These are phyloP conservation scores for Phocoena phocoena DNA, from an alignment of 2,113 vertebrate genomes.

Conservation along the genomic window DNA sequence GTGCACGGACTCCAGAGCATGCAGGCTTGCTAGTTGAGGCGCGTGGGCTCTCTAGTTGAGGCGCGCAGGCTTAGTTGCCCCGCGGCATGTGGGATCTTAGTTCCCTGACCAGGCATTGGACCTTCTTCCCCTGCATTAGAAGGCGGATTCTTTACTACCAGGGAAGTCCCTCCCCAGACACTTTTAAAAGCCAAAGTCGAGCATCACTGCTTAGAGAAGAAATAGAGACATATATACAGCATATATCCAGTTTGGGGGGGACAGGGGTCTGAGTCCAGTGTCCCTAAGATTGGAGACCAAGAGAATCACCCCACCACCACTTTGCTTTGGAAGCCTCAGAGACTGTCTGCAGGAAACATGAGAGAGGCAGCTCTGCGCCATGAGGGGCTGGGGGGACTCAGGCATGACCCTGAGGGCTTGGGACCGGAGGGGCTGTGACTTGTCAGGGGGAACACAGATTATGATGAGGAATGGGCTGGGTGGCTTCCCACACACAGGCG, in stretches of 20 bases:
- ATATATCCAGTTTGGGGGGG: not conserved
- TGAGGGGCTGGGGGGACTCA: not conserved
- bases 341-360: not conserved
- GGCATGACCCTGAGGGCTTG: not conserved
- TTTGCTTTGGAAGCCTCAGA: not conserved
- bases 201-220: not conserved
- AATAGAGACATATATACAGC: not conserved
- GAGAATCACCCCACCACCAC: not conserved
- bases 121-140: no score
- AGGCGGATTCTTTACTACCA: no score
- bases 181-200: not conserved
- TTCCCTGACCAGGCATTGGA: no score
- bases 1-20: no score
- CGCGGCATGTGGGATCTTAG: no score
- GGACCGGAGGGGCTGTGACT: not conserved
- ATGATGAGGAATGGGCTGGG: not conserved
- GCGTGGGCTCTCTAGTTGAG: no score
- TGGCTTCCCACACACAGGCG: not conserved
- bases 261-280: not conserved
- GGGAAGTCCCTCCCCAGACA: not conserved
- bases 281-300: not conserved
- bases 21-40: no score
- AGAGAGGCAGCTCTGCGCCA: not conserved
- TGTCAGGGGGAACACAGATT: not conserved
- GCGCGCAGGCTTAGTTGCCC: no score